phyloP scores from a whole-genome alignment of 2,888 invertebrate species.

The Drosophila mettleri region DNA sequence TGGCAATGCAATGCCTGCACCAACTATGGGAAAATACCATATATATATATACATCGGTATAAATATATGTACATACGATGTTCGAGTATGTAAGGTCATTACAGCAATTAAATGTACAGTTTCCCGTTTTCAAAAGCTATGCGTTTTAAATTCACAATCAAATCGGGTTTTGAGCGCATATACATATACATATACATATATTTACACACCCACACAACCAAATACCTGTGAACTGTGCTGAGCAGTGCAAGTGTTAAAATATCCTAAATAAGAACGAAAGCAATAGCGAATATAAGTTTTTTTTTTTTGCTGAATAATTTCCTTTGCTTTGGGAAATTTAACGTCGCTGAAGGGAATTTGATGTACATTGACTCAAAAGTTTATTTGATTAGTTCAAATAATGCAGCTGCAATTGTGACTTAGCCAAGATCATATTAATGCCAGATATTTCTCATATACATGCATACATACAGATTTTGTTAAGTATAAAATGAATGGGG shows the following conservation, averaged over 20 bases:
- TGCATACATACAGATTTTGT: background rate
- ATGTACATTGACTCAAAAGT: constrained; percentile 25
- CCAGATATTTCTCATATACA: background rate
- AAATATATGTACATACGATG: constrained; percentile 5
- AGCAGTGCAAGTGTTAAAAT: background rate
- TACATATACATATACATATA: background rate
- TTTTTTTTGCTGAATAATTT: constrained; percentile 16
- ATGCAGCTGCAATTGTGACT: background rate
- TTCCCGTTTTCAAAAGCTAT: constrained; percentile 40
- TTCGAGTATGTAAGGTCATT: constrained; percentile 34
- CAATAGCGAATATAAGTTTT: constrained; percentile 19
- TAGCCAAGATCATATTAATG: background rate
- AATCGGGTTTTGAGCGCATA: constrained; percentile 13
- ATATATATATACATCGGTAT: background rate
- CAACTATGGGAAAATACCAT: constrained; percentile 37
- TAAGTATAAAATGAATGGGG: no score
- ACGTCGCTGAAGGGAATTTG: no score
- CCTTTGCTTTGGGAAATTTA: constrained; percentile 15
- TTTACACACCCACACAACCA: background rate
- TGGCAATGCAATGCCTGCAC: constrained; percentile 51
- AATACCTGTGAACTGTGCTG: background rate
- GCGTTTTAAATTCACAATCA: constrained; percentile 18
- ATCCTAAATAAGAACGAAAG: constrained; percentile 28
- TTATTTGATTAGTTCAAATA: background rate
- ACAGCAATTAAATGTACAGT: constrained; percentile 48